Conservation (phyloP, 2,113 vertebrate genomes). For the Peromyscus maniculatus region DNA sequence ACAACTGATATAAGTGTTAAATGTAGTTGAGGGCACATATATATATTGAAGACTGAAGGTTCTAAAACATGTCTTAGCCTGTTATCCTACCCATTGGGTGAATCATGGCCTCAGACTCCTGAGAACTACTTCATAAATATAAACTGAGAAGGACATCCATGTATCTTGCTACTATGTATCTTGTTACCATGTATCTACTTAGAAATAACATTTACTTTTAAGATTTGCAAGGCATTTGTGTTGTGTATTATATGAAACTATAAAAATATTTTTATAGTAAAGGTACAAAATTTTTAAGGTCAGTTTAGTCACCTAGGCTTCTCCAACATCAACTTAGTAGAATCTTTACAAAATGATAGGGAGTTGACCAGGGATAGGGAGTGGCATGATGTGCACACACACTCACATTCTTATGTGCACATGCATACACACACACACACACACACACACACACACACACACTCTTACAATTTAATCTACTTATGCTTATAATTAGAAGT, state of each 20-base stretch:
- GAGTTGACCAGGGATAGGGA: neutral
- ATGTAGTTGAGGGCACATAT: rapidly evolving
- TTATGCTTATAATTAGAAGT: neutral
- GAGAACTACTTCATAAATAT: neutral
- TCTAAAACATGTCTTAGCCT: neutral
- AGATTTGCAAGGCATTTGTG: neutral
- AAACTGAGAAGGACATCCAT: neutral
- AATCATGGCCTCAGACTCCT: neutral
- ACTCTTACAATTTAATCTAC: neutral
- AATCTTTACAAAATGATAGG: neutral
- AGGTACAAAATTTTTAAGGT: neutral
- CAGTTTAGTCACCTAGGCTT: neutral
- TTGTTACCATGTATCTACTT: neutral
- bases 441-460: neutral
- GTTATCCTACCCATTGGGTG: neutral
- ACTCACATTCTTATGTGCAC: too few relatives aligned
- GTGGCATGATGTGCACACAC: neutral
- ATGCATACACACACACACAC: too few relatives aligned
- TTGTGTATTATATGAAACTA: neutral
- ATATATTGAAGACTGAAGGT: neutral
- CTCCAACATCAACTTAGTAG: neutral
- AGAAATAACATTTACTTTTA: neutral
- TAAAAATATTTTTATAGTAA: neutral
- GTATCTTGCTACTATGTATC: neutral
- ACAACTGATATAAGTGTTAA: neutral